Conservation (phyloP, 2,888 invertebrate genomes). For the Danaus chrysippus region DNA sequence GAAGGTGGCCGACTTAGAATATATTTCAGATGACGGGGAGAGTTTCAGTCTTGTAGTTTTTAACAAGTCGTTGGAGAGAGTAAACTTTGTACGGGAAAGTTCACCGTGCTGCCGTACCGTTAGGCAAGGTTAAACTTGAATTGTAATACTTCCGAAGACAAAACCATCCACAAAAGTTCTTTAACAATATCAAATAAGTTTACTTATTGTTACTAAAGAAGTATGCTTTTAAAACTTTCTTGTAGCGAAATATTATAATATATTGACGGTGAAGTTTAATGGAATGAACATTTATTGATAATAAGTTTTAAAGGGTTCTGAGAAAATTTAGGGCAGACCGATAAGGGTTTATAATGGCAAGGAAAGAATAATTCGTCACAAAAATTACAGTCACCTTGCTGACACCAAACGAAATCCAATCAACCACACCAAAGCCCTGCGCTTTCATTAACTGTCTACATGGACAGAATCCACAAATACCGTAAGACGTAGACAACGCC, state of each 20-base stretch:
- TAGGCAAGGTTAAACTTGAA: slow-evolving; percentile 34
- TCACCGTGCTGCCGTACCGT: slow-evolving; percentile 40
- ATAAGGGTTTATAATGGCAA: slow-evolving; percentile 41
- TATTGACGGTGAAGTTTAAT: no score
- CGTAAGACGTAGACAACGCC: slow-evolving; percentile 28
- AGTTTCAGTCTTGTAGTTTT: slow-evolving; percentile 41
- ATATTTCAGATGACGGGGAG: slow-evolving; percentile 28
- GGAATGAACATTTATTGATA: no score
- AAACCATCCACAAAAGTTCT: slow-evolving; percentile 33
- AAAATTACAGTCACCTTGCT: slow-evolving; percentile 52
- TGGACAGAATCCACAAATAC: slow-evolving; percentile 51
- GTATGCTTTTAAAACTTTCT: no score
- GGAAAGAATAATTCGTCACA: slow-evolving; percentile 54
- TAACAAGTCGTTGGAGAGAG: slow-evolving; percentile 45
- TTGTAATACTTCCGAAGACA: slow-evolving; percentile 31
- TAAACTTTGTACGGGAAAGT: slow-evolving; percentile 39
- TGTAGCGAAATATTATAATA: no score
- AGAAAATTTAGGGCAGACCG: background rate
- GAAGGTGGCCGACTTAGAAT: slow-evolving; percentile 48
- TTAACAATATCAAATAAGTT: slow-evolving; percentile 21
- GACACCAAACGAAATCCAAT: slow-evolving; percentile 71
- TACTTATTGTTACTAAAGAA: background rate
- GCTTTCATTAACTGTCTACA: slow-evolving; percentile 61
- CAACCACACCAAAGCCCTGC: slow-evolving; percentile 60
- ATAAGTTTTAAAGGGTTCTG: no score